Evolutionary conservation across 1,140 invertebrate genomes (phyloP).

Genomic region (Drosophila rhopaloa): DNA sequence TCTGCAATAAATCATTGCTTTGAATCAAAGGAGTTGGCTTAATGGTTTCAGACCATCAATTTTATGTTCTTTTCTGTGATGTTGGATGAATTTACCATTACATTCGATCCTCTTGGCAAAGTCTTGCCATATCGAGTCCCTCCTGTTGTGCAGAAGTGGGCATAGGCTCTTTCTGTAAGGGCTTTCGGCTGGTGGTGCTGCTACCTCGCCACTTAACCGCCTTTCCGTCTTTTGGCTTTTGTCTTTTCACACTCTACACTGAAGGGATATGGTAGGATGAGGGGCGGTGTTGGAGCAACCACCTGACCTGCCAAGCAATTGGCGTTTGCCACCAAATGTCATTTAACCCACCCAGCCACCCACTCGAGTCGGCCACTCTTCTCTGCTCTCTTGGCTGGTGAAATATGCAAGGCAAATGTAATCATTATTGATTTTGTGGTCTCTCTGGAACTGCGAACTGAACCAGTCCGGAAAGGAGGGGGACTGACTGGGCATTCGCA

Average conservation of each 20-base stretch:
- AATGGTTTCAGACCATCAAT: neutral
- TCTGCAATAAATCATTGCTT: neutral
- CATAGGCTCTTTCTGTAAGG: constrained; percentile 47
- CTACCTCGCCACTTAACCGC: constrained; percentile 74
- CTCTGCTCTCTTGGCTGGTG: constrained; percentile 48
- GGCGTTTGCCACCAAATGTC: constrained; percentile 67
- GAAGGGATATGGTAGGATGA: constrained; percentile 6
- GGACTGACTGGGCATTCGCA: constrained; percentile 33
- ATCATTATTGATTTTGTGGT: constrained; percentile 83
- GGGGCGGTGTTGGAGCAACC: constrained; percentile 39
- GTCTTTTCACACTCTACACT: constrained; percentile 67
- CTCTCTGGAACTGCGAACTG: constrained; percentile 44
- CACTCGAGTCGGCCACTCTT: constrained; percentile 14
- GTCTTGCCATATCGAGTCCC: constrained; percentile 4
- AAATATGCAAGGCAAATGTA: constrained; percentile 82
- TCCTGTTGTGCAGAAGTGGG: constrained; percentile 45
- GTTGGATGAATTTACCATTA: neutral
- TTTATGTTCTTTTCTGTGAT: neutral
- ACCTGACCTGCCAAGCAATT: constrained; percentile 72
- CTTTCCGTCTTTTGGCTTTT: constrained; percentile 74
- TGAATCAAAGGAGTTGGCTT: neutral
- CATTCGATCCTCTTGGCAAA: neutral
- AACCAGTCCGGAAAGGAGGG: no score
- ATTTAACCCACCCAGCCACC: constrained; percentile 55
- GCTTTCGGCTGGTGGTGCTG: constrained; percentile 53